These are phyloP conservation scores for Drosophila leonis DNA, from an alignment of 2,888 invertebrate species.

Conservation along the genomic window DNA sequence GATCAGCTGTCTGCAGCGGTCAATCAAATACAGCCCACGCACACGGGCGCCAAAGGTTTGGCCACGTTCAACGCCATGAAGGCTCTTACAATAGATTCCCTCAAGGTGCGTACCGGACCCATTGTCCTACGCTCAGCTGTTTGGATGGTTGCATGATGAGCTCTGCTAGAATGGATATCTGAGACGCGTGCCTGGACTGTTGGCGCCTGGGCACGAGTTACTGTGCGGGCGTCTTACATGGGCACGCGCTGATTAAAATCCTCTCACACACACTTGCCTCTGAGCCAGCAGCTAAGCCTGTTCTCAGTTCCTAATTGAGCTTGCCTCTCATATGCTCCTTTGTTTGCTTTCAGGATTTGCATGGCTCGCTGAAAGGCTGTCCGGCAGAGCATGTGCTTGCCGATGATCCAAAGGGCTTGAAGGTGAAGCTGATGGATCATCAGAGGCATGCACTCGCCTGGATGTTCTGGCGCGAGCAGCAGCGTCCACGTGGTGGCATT, in stretches of 20 bases:
- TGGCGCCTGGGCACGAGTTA: constrained; percentile 74
- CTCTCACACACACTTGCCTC: constrained; percentile 40
- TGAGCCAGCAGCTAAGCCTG: not conserved
- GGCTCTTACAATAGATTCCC: constrained; percentile 89
- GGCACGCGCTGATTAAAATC: constrained; percentile 66
- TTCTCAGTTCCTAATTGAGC: not conserved
- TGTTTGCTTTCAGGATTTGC: constrained; percentile 86
- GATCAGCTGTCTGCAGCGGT: constrained; percentile 83
- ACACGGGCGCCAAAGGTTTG: constrained; percentile 87
- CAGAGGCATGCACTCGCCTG: constrained; percentile 95
- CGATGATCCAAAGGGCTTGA: constrained; percentile 88
- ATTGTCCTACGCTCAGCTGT: not conserved
- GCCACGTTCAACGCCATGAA: constrained; percentile 90
- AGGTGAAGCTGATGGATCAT: constrained; percentile 91
- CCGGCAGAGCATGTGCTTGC: constrained; percentile 88
- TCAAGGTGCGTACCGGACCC: constrained; percentile 85
- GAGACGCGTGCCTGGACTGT: constrained; percentile 53
- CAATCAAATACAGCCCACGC: constrained; percentile 80
- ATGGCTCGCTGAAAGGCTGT: constrained; percentile 89
- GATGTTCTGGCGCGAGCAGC: constrained; percentile 95
- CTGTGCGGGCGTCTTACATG: constrained; percentile 62
- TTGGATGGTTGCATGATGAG: constrained; percentile 67
- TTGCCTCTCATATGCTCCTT: not conserved
- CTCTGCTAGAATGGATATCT: constrained; percentile 82
- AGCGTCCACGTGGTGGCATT: constrained; percentile 94